These are phyloP conservation scores for Eriocheir sinensis DNA, from an alignment of 1,140 invertebrate species.

Conservation along the genomic window DNA sequence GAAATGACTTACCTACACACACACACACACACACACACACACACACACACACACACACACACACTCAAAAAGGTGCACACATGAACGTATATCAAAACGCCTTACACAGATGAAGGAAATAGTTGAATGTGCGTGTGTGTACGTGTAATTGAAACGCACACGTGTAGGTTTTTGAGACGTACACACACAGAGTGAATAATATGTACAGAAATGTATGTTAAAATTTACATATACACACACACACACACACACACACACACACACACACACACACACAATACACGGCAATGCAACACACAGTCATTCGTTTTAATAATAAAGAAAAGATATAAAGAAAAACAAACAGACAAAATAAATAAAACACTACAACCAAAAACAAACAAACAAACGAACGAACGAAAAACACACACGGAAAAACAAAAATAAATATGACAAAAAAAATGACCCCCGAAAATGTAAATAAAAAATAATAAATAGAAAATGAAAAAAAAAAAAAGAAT, in stretches of 20 bases:
- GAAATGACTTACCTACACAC: neutral
- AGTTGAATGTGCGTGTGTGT: too few species aligned
- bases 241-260: too few species aligned
- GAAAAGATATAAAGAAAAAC: too few species aligned
- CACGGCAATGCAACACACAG: constrained; percentile 33
- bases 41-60: constrained; percentile 13
- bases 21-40: neutral
- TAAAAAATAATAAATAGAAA: neutral
- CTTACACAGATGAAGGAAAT: too few species aligned
- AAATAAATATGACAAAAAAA: too few species aligned
- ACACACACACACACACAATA: constrained; percentile 31
- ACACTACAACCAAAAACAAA: too few species aligned
- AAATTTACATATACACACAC: too few species aligned
- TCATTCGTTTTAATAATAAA: constrained; percentile 20
- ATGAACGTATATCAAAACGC: too few species aligned
- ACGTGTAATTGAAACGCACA: neutral
- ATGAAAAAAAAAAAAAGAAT: neutral
- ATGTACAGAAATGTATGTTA: neutral
- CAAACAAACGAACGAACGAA: too few species aligned
- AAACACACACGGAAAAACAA: too few species aligned
- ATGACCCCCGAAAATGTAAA: too few species aligned
- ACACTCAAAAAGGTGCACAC: neutral
- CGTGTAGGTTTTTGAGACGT: neutral
- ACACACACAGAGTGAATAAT: neutral
- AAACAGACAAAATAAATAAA: too few species aligned